Conservation (phyloP, 2,888 invertebrate species). For the Lissonota sp. region DNA sequence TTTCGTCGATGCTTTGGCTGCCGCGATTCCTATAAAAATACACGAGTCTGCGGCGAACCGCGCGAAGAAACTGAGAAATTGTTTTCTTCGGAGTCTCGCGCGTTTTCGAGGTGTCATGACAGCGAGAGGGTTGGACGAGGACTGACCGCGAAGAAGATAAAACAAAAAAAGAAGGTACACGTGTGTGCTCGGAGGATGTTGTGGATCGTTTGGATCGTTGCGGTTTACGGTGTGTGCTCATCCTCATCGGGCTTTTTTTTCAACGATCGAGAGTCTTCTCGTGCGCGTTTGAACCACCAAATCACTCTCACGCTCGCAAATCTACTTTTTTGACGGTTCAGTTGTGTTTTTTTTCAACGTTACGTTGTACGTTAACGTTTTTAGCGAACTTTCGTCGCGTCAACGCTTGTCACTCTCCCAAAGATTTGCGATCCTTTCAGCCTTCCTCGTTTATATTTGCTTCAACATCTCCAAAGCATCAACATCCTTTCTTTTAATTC, state of each 20-base stretch:
- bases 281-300: conserved; percentile 51
- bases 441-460: not conserved
- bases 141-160: conserved; percentile 29
- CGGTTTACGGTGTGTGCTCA: conserved; percentile 61
- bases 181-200: conserved; percentile 4
- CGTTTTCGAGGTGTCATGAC: conserved; percentile 20
- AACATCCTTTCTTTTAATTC: no score
- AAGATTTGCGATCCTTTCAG: conserved; percentile 43
- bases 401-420: conserved; percentile 55
- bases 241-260: conserved; percentile 46
- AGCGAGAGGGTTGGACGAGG: not conserved
- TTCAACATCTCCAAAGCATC: not conserved
- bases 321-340: conserved; percentile 16
- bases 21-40: conserved; percentile 58
- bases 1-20: no score
- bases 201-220: conserved; percentile 53
- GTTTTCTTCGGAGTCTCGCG: conserved; percentile 45
- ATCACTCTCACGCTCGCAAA: conserved; percentile 45
- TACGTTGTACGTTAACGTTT: not conserved
- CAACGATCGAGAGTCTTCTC: conserved; percentile 49
- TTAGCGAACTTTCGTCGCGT: conserved; percentile 44
- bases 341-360: not conserved
- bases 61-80: conserved; percentile 26
- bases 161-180: conserved; percentile 7
- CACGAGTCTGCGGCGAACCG: conserved; percentile 36